Evolutionary conservation across 92 coral and sea anemone species (phyloP).

Genomic region (Parazoanthus swiftii): DNA sequence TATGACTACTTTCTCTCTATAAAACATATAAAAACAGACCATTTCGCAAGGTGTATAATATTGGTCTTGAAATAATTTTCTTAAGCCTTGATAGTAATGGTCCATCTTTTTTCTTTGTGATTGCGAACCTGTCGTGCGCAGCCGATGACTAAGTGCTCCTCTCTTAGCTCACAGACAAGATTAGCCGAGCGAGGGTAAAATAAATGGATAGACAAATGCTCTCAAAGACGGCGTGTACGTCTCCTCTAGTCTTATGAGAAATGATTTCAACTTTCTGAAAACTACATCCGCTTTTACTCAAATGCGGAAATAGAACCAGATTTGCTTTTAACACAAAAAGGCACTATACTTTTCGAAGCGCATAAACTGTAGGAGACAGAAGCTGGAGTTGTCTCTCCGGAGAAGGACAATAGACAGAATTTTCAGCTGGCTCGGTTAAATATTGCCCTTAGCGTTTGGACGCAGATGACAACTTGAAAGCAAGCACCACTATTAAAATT

Average conservation of each 20-base stretch:
- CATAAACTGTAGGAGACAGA: neutral
- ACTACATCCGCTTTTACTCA: slow-evolving; percentile 5
- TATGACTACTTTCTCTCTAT: neutral
- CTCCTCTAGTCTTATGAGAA: neutral
- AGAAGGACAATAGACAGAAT: neutral
- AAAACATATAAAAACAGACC: neutral
- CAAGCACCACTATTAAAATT: neutral
- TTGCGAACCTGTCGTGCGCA: neutral
- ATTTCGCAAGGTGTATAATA: neutral
- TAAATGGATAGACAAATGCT: neutral
- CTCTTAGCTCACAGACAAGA: neutral
- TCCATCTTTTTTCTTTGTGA: neutral
- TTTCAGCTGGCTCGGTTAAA: neutral
- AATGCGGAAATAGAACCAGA: slow-evolving; percentile 1
- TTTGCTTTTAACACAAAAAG: neutral
- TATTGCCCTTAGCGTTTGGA: slow-evolving; percentile 20
- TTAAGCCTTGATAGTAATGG: neutral
- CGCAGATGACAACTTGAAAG: slow-evolving; percentile 5
- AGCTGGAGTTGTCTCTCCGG: neutral
- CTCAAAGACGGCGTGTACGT: neutral
- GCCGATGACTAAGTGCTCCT: slow-evolving; percentile 7
- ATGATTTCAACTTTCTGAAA: neutral
- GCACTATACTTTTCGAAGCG: neutral
- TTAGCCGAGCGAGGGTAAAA: neutral
- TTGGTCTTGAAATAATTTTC: neutral